Conservation (phyloP, 2,797 vertebrate species). For the Sciurus carolinensis region DNA sequence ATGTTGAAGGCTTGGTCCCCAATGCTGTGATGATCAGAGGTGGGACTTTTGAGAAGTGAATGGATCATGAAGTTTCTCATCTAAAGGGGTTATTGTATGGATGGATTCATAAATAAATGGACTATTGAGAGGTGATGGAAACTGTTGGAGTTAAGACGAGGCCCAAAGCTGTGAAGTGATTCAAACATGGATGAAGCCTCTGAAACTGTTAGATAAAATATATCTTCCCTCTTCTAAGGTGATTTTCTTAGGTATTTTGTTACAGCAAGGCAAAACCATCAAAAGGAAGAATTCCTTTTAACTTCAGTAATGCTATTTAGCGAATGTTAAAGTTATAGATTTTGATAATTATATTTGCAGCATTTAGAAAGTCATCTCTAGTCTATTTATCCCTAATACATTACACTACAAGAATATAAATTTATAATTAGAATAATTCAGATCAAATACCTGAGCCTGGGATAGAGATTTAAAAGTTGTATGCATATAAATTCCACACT, state of each 20-base stretch:
- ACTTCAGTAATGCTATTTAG: background rate
- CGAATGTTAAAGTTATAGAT: background rate
- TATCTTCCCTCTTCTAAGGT: background rate
- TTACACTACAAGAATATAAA: background rate
- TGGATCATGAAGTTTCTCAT: background rate
- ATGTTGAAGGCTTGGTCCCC: background rate
- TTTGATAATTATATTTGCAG: background rate
- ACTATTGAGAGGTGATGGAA: background rate
- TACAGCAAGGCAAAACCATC: background rate
- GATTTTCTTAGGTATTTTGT: background rate
- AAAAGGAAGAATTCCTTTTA: background rate
- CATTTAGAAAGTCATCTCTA: background rate
- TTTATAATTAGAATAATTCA: conserved; percentile 17
- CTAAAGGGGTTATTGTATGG: background rate
- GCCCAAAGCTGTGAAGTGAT: background rate
- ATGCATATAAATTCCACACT: background rate
- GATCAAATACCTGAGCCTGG: background rate
- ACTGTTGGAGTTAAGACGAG: background rate
- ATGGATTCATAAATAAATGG: background rate
- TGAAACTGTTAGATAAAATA: background rate
- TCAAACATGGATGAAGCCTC: background rate
- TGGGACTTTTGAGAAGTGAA: background rate
- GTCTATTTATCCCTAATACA: background rate
- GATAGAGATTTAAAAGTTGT: background rate
- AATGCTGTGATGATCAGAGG: background rate